Base-by-base conservation (phyloP, 1,140 invertebrate genomes). In the Pseudomyrmex sp. region DNA sequence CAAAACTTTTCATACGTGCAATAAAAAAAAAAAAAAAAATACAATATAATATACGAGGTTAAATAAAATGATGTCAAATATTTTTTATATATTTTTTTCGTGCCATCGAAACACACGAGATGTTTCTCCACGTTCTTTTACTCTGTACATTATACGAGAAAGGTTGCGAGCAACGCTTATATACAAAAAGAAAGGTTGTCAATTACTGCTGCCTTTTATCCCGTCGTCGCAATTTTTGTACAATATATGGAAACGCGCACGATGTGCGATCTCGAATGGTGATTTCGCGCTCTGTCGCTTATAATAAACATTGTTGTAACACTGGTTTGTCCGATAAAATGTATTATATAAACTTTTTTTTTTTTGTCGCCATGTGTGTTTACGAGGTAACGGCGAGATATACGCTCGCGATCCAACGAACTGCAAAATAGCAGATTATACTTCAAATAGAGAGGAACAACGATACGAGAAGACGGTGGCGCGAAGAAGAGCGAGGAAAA, bases 181-280 rank as follows among this genome's bases (percentile, higher is more conserved):
- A 26, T 1, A 26, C 18, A 26, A 68, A 10, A 44, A 35, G 8
- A 2, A 26, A 56, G 48, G 65, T 66, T 69, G 63, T 79, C 65
- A 79, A 69, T 79, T 70, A 79, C 35, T 46, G 54, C 76, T 59
- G 61, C 50, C 74, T 66, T 65, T 65, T 35, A 10, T 26, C 54
- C 18, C 18, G 18, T 26, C 44, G 23, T 3, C 46, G 48, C 23
- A 8, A 63, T 52, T 54, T 15, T 26, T 61, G 10, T 7, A 65
- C 48, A 20, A 46, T 50, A 12, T 2, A 79, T 48, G 9, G 35
- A 69, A 79, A 79, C 65, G 54, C 15, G 59, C 44, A 52, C 35
- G 75, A 79, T 66, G 35, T 35, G 23, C 9, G 15, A 69, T 9
- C 20, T 44, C 65, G 15, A 48, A 52, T 12, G 23, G 59, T 44